Evolutionary conservation across 2,113 vertebrate genomes (phyloP).

Genomic region (Mustelus asterias): DNA sequence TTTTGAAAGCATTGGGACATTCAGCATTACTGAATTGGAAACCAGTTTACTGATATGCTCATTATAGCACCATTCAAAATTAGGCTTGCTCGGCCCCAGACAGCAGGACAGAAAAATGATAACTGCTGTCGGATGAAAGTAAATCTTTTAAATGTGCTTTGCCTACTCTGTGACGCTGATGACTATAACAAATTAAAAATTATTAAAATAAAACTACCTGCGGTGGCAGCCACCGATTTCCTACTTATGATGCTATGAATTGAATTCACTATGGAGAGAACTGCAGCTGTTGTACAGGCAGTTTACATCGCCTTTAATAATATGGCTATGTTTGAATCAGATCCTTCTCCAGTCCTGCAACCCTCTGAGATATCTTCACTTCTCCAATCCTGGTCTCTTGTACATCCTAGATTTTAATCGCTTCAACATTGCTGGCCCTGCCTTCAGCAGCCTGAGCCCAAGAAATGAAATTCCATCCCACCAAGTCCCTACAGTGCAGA

Average conservation of each 20-base stretch:
- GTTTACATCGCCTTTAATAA: background rate
- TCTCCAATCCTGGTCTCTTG: too few species aligned
- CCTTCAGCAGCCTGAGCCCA: too few species aligned
- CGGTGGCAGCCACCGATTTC: background rate
- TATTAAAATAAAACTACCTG: slow-evolving; percentile 32
- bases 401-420: too few species aligned
- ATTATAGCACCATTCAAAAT: slow-evolving; percentile 22
- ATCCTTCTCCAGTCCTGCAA: too few species aligned
- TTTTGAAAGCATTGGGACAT: background rate
- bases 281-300: background rate
- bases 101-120: background rate
- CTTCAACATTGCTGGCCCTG: too few species aligned
- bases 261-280: background rate
- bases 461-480: too few species aligned
- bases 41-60: background rate
- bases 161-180: background rate
- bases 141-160: background rate
- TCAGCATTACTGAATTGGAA: background rate
- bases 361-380: too few species aligned
- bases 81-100: background rate
- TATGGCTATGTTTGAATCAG: background rate
- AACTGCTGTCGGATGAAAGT: background rate
- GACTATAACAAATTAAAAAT: background rate
- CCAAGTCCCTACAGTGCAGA: too few species aligned
- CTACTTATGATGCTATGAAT: background rate